phyloP scores from a whole-genome alignment of 2,113 vertebrate genomes.

The Bos javanicus region DNA sequence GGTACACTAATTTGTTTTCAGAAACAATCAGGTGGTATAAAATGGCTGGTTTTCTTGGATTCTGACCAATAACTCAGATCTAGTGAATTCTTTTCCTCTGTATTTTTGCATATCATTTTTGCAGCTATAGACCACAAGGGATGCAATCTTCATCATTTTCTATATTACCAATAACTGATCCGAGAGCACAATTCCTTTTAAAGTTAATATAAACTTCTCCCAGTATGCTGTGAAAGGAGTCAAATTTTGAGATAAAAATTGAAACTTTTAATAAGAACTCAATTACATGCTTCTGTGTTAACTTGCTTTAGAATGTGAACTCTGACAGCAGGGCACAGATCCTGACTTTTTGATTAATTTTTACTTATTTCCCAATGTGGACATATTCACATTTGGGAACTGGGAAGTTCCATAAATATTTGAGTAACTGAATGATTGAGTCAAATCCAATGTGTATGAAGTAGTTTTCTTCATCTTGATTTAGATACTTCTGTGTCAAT shows the following conservation, averaged over 20 bases:
- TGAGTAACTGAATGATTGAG: conserved; percentile 64
- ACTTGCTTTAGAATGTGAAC: conserved; percentile 69
- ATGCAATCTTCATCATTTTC: conserved; percentile 47
- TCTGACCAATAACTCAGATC: background rate
- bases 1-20: conserved; percentile 45
- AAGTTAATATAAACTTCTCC: conserved; percentile 73
- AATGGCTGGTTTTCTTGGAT: conserved; percentile 18
- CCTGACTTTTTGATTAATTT: conserved; percentile 73
- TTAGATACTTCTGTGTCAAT: conserved; percentile 20
- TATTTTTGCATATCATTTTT: conserved; percentile 59
- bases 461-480: conserved; percentile 50
- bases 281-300: conserved; percentile 64
- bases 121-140: conserved; percentile 39
- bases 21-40: conserved; percentile 13
- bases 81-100: background rate
- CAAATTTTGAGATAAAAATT: conserved; percentile 64
- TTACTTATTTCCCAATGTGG: conserved; percentile 68
- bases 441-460: conserved; percentile 19
- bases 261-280: conserved; percentile 75
- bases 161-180: conserved; percentile 70
- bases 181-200: conserved; percentile 58
- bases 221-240: conserved; percentile 42
- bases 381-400: conserved; percentile 52
- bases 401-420: conserved; percentile 66
- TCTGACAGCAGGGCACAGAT: conserved; percentile 59